Percentiles rank a stretch among this genome's conserved stretches.
Evolutionary conservation across 64 coral and sea anemone genomes (phyloP).

Genomic region (Pachyseris speciosa): DNA sequence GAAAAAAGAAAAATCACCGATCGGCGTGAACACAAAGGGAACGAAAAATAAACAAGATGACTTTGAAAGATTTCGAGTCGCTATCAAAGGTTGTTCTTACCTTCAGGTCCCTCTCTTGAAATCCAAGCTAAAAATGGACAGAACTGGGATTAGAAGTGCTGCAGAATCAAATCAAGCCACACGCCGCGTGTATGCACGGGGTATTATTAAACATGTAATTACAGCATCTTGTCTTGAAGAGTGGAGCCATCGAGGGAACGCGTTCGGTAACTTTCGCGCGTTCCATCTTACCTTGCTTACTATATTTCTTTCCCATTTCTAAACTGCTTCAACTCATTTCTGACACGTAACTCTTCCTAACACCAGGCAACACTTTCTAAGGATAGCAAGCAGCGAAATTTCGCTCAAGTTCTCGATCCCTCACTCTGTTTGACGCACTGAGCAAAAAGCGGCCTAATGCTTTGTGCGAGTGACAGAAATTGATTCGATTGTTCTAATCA

Average conservation of each 20-base stretch:
- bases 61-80: slow-evolving; percentile 14
- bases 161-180: not conserved
- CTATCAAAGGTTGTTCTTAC: slow-evolving; percentile 16
- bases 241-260: slow-evolving; percentile 31
- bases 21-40: slow-evolving; percentile 25
- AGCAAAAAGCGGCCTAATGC: not conserved
- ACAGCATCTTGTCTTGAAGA: slow-evolving; percentile 67
- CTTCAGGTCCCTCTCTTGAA: slow-evolving; percentile 95
- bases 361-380: not conserved
- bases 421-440: slow-evolving; percentile 62
- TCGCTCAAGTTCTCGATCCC: not conserved
- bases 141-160: slow-evolving; percentile 35
- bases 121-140: slow-evolving; percentile 90
- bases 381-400: not conserved
- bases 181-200: slow-evolving; percentile 29
- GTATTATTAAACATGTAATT: slow-evolving; percentile 56
- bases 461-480: slow-evolving; percentile 86
- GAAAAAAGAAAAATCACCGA: slow-evolving; percentile 37
- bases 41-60: slow-evolving; percentile 41
- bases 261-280: slow-evolving; percentile 17
- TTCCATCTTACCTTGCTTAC: slow-evolving; percentile 80
- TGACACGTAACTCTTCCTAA: not conserved
- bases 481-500: slow-evolving; percentile 98
- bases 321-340: slow-evolving; percentile 60
- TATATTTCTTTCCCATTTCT: slow-evolving; percentile 90